A percentile compares a stretch with the other conserved stretches of the same genome.
Evolutionary conservation across 2,113 vertebrate species (phyloP).

Genomic region (Bungarus multicinctus): DNA sequence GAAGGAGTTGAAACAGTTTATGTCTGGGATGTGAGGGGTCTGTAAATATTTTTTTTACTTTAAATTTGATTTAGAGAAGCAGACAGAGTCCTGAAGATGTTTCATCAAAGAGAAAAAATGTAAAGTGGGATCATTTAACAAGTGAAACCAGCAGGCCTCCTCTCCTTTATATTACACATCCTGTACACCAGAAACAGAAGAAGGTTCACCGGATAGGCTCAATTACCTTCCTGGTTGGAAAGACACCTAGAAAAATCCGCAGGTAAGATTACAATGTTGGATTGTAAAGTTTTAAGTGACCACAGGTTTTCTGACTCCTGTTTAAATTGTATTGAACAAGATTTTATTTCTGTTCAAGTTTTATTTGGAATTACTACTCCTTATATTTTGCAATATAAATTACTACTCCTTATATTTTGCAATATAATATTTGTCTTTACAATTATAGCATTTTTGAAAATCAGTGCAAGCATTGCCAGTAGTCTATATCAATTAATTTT

Average conservation of each 20-base stretch:
- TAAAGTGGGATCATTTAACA: slow-evolving; percentile 23
- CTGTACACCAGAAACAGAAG: slow-evolving; percentile 73
- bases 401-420: not conserved
- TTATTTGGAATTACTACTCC: not conserved
- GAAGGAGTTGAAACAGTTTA: too few species aligned
- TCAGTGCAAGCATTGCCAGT: not conserved
- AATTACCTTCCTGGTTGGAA: slow-evolving; percentile 79
- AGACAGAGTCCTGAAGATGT: not conserved
- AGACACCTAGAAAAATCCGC: slow-evolving; percentile 78
- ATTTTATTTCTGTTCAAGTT: not conserved
- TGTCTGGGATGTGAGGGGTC: too few species aligned
- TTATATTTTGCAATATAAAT: not conserved
- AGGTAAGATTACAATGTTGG: slow-evolving; percentile 68
- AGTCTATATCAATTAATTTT: not conserved
- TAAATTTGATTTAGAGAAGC: slow-evolving; percentile 54
- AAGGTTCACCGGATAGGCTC: slow-evolving; percentile 63
- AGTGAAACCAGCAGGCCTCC: not conserved
- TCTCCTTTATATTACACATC: slow-evolving; percentile 60
- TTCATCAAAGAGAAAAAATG: not conserved
- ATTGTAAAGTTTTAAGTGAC: not conserved
- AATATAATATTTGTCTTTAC: not conserved
- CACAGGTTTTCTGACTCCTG: not conserved
- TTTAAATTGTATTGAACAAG: not conserved
- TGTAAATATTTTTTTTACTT: not conserved
- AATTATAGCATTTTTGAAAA: not conserved